These are phyloP conservation scores for Acronicta aceris DNA, from an alignment of 2,888 invertebrate species.

Conservation along the genomic window DNA sequence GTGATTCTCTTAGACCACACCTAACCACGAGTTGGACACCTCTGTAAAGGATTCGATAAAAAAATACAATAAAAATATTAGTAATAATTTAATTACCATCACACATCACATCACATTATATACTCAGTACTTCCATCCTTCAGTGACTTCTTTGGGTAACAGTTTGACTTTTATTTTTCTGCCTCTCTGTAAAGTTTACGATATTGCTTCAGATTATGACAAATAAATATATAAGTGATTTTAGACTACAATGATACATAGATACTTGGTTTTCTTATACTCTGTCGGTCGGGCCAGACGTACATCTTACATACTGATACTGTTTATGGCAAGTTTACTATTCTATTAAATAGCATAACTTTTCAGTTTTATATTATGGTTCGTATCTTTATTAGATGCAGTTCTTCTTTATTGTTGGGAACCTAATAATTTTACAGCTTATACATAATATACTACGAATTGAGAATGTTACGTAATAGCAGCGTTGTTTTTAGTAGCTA, in stretches of 20 bases:
- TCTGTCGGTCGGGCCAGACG: conserved; percentile 24
- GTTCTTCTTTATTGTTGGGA: no score
- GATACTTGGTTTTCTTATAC: conserved; percentile 1
- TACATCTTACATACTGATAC: conserved; percentile 43
- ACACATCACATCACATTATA: conserved; percentile 33
- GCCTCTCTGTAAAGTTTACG: conserved; percentile 21
- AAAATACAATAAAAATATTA: conserved; percentile 28
- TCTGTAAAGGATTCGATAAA: not conserved
- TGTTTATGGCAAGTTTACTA: conserved; percentile 40
- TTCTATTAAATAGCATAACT: conserved; percentile 32
- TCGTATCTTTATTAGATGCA: not conserved
- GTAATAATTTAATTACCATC: conserved; percentile 46
- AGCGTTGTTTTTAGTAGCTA: not conserved
- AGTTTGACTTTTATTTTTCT: conserved; percentile 13
- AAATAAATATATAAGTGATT: conserved; percentile 16
- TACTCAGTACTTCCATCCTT: conserved; percentile 44
- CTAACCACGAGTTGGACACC: no score
- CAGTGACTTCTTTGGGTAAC: conserved; percentile 29
- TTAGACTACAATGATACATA: conserved; percentile 23
- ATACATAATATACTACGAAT: conserved; percentile 21
- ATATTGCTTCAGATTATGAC: conserved; percentile 21
- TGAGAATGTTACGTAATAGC: conserved; percentile 18
- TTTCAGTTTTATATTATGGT: not conserved
- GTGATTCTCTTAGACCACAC: no score
- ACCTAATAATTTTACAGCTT: conserved; percentile 9